A percentile compares a stretch with the other conserved stretches of the same genome.
phyloP scores from a whole-genome alignment of 53 echinoderm and acorn worm genomes.

The Holothuria leucospilota region DNA sequence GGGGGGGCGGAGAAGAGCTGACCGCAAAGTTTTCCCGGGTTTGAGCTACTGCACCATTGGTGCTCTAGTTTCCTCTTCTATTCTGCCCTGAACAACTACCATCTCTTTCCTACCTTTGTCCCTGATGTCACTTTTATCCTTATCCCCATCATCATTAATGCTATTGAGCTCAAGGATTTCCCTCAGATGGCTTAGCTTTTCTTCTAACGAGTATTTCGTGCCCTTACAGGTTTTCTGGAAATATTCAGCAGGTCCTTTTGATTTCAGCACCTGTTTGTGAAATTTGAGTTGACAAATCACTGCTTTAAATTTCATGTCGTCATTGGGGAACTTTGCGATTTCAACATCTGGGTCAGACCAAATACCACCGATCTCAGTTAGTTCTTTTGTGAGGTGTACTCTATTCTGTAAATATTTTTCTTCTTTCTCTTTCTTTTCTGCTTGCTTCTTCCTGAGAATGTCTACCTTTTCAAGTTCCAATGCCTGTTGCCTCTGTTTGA shows the following conservation, averaged over 20 bases:
- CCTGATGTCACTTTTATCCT: background rate
- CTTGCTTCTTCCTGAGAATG: constrained; percentile 6
- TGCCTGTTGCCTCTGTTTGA: background rate
- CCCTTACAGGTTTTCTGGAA: background rate
- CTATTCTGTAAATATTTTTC: background rate
- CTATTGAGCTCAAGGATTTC: background rate
- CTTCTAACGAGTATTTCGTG: background rate
- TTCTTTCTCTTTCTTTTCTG: background rate
- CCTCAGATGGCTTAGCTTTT: background rate
- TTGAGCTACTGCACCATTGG: too few relatives aligned
- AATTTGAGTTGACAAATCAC: background rate
- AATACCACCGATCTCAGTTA: background rate
- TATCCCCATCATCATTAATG: background rate
- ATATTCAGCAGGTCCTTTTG: constrained; percentile 9
- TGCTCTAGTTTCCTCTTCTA: background rate
- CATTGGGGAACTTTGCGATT: background rate
- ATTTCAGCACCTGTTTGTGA: background rate
- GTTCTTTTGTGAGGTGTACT: background rate
- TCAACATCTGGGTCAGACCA: background rate
- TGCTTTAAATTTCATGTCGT: background rate
- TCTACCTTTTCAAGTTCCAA: background rate
- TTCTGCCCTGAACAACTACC: background rate
- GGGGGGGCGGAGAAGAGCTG: too few relatives aligned
- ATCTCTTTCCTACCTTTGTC: background rate
- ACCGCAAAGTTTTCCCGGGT: too few relatives aligned